A percentile compares a stretch with the other conserved stretches of the same genome.
Conservation (phyloP, 2,888 invertebrate genomes). For the Nephrocerus scutellatus region DNA sequence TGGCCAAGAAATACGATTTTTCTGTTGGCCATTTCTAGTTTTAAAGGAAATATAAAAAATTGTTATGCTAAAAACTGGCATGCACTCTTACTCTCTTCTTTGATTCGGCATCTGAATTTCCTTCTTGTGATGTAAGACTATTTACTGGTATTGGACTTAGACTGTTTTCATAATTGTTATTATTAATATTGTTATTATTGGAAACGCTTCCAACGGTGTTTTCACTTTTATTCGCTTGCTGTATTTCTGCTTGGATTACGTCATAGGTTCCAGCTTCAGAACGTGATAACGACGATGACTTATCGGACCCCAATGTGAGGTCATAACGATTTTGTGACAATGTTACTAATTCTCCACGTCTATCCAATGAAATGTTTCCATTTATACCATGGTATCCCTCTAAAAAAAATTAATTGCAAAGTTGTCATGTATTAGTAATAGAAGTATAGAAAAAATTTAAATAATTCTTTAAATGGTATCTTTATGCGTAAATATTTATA, state of each 20-base stretch:
- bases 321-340: constrained; percentile 41
- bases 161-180: too few species aligned
- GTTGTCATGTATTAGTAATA: constrained; percentile 1
- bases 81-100: constrained; percentile 35
- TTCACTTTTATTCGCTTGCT: constrained; percentile 40
- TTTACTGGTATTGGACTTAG: constrained; percentile 11
- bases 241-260: constrained; percentile 44
- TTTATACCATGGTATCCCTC: constrained; percentile 47
- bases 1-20: constrained; percentile 75
- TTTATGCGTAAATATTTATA: too few species aligned
- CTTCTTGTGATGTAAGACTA: constrained; percentile 17
- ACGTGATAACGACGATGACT: constrained; percentile 45
- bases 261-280: constrained; percentile 48
- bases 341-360: constrained; percentile 38
- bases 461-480: too few species aligned
- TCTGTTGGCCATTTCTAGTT: constrained; percentile 60
- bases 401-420: constrained; percentile 18
- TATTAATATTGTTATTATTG: constrained; percentile 30
- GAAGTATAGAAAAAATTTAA: constrained; percentile 2
- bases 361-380: constrained; percentile 47
- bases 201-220: constrained; percentile 33
- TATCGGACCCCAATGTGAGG: constrained; percentile 44
- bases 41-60: too few species aligned
- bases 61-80: too few species aligned
- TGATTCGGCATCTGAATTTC: constrained; percentile 38